Evolutionary conservation across 2,113 vertebrate species (phyloP), one percentile per base, ranked within the genome.

Genomic region (Pituophis catenifer): DNA sequence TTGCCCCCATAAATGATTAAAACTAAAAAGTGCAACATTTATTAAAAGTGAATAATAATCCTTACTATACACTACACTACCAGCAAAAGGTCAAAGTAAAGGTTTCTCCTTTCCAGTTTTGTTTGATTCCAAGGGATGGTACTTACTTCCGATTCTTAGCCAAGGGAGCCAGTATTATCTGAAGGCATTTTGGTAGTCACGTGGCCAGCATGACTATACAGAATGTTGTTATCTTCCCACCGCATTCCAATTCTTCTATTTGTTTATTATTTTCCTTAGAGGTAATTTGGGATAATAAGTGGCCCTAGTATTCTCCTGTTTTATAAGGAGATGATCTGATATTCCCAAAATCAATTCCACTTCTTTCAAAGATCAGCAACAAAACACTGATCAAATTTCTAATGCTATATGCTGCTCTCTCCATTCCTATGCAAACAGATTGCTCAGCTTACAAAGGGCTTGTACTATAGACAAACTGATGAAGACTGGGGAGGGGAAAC

Each of bases 11-110:
- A 50, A 89, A 92, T 75, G 94, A 70, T 89, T 23, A 92, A 19
- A 93, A 54, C 50, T 1, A 93, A 65, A 94, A 92, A 52, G 50
- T 94, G 55, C 89, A 92, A 91, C 29, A 26, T 94, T 58, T 95
- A 54, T 70, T n/a, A 52, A 92, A 91, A 95, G 93, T 93, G 58
- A 94, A 52, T 55, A 44, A 19, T 81, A 33, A 81, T 81, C 70
- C 17, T 21, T 81, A 81, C 33, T 81, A 38, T 81, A 38, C 19
- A 38, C 7, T 9, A 81, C 33, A 17, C 17, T 81, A 81, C 70
- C 17, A 21, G 29, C 15, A 70, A 70, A 70, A 70, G 12, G 29
- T 70, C 29, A 70, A 70, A 70, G 12, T 70, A 70, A 70, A 70
- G 12, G 12, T 70, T 70, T 29, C 10, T 12, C 11, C 62, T 70